Evolutionary conservation across 2,113 vertebrate genomes (phyloP), one percentile per base, ranked within the genome.

Genomic region (Talpa occidentalis): DNA sequence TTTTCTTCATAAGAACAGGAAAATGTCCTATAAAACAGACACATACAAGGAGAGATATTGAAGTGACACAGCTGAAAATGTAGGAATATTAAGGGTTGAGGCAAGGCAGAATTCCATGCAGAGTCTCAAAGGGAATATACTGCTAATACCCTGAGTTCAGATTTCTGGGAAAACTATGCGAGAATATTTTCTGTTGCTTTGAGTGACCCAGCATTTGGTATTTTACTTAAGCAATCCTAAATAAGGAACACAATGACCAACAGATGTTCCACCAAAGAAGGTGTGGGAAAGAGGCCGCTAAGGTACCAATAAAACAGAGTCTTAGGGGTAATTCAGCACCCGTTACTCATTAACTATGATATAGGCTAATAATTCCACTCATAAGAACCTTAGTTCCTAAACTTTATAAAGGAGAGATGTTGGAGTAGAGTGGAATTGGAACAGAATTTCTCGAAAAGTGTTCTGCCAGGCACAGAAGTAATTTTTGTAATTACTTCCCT

Each of bases 381-480:
- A 8, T 52, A 47, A 87, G 28, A 15, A 12, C 6, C 6, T 91
- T 35, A 47, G 42, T 40, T 74, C 30, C 28, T 88, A 28, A 78
- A 44, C 12, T 70, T 91, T 35, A 32, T 72, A 83, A 95, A 80
- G 30, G 26, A 86, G 8, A 94, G 26, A 59, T 66, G 52, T 17
- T 52, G 54, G 5, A 76, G 0, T 69, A 40, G 6, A 88, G 56
- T 59, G 52, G 30, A 82, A 59, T 80, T 89, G 64, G 2, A 70
- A 54, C 19, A 56, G 10, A 62, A 3, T 67, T 85, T 72, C 14
- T 56, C 49, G 49, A 81, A 60, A 52, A 81, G 5, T 69, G 59
- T 94, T 86, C 47, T 66, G 8, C 6, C 62, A 44, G 22, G 24
- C 17, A 42, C 3, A 47, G 72, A 22, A 9, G 2, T 64, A 64